These are phyloP conservation scores for Copidosoma aretas DNA, from an alignment of 2,888 invertebrate genomes.

Conservation along the genomic window DNA sequence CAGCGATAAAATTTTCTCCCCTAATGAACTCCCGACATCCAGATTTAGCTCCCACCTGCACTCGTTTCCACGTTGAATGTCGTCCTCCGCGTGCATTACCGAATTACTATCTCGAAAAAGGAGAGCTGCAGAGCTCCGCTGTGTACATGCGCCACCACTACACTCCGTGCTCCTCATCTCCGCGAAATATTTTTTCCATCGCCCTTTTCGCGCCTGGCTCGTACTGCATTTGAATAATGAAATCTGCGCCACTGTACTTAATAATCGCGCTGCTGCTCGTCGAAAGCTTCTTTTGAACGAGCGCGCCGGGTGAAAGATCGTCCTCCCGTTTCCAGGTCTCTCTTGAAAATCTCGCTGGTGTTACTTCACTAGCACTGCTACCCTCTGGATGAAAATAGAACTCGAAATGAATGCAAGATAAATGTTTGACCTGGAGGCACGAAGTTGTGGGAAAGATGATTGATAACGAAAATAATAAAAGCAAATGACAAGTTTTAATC, in stretches of 20 bases:
- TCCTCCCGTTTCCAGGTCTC: constrained; percentile 6
- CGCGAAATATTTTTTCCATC: constrained; percentile 3
- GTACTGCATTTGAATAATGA: constrained; percentile 25
- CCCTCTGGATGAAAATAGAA: background rate
- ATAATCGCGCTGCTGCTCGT: constrained; percentile 2
- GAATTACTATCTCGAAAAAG: background rate
- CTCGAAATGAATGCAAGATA: too few species aligned
- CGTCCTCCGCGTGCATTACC: background rate
- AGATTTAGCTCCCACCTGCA: background rate
- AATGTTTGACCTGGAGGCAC: too few species aligned
- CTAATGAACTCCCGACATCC: background rate
- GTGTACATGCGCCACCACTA: background rate
- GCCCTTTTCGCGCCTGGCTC: background rate
- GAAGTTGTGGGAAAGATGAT: too few species aligned
- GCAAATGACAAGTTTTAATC: too few species aligned
- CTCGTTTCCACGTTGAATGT: background rate
- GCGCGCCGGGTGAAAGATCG: constrained; percentile 20
- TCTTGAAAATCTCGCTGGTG: constrained; percentile 11
- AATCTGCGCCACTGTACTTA: constrained; percentile 7
- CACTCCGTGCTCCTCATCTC: background rate
- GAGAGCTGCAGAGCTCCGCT: background rate
- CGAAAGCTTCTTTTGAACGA: background rate
- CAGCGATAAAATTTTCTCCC: background rate
- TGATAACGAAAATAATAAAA: too few species aligned
- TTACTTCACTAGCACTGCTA: constrained; percentile 13